phyloP scores from a whole-genome alignment of 2,113 vertebrate species.

The Climacteris rufus region DNA sequence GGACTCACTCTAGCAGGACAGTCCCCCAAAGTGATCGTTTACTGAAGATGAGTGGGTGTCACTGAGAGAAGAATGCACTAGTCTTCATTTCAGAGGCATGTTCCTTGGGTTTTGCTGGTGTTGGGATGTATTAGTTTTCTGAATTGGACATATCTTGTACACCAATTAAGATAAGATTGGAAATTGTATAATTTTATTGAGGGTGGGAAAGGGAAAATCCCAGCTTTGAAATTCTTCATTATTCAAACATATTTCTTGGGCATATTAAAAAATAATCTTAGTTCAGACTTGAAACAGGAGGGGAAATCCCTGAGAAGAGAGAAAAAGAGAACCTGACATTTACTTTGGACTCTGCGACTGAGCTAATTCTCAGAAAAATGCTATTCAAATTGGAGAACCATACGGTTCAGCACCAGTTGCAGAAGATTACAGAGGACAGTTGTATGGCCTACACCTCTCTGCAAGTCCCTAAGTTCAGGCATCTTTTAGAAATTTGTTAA shows the following conservation, averaged over 20 bases:
- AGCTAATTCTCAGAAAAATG: not conserved
- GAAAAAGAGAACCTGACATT: constrained; percentile 56
- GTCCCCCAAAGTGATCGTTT: not conserved
- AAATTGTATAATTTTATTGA: not conserved
- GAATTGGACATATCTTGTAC: not conserved
- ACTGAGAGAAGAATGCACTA: not conserved
- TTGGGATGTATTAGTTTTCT: not conserved
- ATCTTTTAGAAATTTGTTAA: not conserved
- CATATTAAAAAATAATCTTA: not conserved
- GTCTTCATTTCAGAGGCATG: not conserved
- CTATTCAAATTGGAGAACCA: not conserved
- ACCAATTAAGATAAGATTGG: not conserved
- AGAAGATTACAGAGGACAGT: not conserved
- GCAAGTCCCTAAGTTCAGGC: not conserved
- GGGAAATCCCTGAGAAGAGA: constrained; percentile 12
- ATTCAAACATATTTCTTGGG: not conserved
- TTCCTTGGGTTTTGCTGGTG: not conserved
- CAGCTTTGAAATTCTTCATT: not conserved
- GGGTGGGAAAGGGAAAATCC: not conserved
- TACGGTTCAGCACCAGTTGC: not conserved
- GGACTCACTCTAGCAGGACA: not conserved
- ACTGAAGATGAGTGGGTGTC: not conserved
- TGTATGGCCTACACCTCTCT: not conserved
- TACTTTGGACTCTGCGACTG: not conserved
- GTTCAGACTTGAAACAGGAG: not conserved